Evolutionary conservation across 1,140 invertebrate species (phyloP).

Genomic region (Eupeodes corollae): DNA sequence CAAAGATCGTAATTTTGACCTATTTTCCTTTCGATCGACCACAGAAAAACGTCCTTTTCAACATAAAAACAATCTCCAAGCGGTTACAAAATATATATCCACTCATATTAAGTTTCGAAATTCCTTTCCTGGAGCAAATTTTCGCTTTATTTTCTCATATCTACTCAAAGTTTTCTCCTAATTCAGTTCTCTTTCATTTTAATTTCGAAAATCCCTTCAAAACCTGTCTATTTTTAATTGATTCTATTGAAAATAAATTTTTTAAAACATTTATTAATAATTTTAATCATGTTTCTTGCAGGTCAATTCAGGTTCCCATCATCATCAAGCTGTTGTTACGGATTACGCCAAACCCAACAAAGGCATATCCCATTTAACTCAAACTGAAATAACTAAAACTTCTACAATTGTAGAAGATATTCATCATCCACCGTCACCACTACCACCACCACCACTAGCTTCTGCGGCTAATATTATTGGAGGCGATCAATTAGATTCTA

Average conservation of each 20-base stretch:
- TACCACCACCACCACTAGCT: neutral
- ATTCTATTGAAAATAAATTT: neutral
- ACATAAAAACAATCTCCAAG: too few species aligned
- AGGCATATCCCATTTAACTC: conserved; percentile 40
- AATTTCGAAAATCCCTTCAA: too few species aligned
- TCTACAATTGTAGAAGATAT: conserved; percentile 24
- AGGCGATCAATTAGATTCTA: conserved; percentile 72
- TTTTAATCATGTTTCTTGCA: conserved; percentile 22
- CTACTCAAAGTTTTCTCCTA: too few species aligned
- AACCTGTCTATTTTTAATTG: neutral
- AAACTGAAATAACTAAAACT: conserved; percentile 38
- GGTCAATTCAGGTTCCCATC: conserved; percentile 44
- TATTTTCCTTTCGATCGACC: too few species aligned
- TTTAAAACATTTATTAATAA: neutral
- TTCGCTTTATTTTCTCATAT: too few species aligned
- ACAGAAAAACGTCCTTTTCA: too few species aligned
- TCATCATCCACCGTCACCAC: too few species aligned
- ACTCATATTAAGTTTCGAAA: too few species aligned
- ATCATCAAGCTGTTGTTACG: conserved; percentile 47
- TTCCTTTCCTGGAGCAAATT: too few species aligned
- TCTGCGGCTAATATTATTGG: conserved; percentile 15
- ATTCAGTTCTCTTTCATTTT: too few species aligned
- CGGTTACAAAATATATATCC: too few species aligned
- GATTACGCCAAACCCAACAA: conserved; percentile 65
- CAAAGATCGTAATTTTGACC: too few species aligned